These are phyloP conservation scores for Tubulanus polymorphus DNA, from an alignment of 2,888 invertebrate species.

Conservation along the genomic window DNA sequence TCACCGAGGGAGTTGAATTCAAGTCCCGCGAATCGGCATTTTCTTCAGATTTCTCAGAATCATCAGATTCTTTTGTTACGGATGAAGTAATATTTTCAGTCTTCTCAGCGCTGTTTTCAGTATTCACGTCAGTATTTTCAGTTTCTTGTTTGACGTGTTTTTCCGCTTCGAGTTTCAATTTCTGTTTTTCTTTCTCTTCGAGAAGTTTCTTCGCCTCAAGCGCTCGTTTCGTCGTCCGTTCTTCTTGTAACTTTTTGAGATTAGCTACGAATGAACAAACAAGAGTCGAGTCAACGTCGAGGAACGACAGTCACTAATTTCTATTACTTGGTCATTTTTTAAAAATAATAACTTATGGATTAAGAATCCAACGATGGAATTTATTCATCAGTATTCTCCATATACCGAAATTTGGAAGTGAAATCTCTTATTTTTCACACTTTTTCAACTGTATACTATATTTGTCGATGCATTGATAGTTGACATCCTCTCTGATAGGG, in stretches of 20 bases:
- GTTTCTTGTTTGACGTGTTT: not conserved
- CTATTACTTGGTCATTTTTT: too few species aligned
- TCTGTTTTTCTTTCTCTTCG: constrained; percentile 6
- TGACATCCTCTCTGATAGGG: too few species aligned
- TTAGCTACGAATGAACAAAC: constrained; percentile 23
- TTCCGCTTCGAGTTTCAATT: constrained; percentile 13
- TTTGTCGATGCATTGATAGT: too few species aligned
- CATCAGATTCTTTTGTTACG: not conserved
- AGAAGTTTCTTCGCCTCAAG: constrained; percentile 28
- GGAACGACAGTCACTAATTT: too few species aligned
- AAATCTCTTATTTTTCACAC: too few species aligned
- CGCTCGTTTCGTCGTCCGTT: constrained; percentile 34
- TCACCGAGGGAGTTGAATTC: constrained; percentile 27
- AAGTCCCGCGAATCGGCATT: constrained; percentile 20
- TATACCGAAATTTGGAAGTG: too few species aligned
- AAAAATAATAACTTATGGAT: too few species aligned
- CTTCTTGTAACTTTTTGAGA: constrained; percentile 37
- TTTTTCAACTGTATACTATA: too few species aligned
- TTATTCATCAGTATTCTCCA: too few species aligned
- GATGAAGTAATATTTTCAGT: not conserved
- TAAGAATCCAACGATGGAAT: too few species aligned
- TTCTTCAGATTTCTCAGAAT: not conserved
- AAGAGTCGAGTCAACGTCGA: not conserved
- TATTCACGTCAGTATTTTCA: not conserved
- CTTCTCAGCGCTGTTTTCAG: not conserved